Evolutionary conservation across 2,113 vertebrate genomes (phyloP), one percentile per base, ranked within the genome.

Genomic region (Alectura lathami): DNA sequence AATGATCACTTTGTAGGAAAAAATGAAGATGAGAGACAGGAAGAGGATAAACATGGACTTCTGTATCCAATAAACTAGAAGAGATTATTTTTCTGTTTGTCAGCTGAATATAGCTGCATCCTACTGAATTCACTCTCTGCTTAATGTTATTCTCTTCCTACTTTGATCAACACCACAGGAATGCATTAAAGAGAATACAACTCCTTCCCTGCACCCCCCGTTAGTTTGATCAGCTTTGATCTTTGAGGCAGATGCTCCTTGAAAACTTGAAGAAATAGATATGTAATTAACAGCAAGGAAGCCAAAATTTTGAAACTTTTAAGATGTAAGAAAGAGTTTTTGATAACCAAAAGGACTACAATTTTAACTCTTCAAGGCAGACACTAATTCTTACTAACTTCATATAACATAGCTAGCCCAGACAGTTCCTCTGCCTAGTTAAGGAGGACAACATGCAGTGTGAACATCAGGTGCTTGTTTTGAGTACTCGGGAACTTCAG

Each of bases 131-230:
- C 51, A 43, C 22, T 40, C 81, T 93, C 54, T 77, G 23, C 45
- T 78, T 77, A 70, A 68, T 72, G 72, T 36, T 67, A 83, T 74
- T 91, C 82, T 93, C 59, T n/a, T 36, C 20, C 15, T n/a, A 20
- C 72, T 96, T 93, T 86, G 79, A 95, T 96, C 87, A 88, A 83
- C 94, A 77, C 68, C 54, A 27, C 26, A 43, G 76, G 68, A 89
- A 89, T 23, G 5, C 59, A 36, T 36, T 30, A 29, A 59, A 62
- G 79, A 80, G 38, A 56, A 83, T 13, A 40, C 3, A 74, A 13
- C 26, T 57, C 47, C 70, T 69, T 83, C n/a, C 67, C 43, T 77
- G 81, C 56, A 82, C 20, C 54, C 20, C 29, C 50, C 80, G 30
- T n/a, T 74, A 74, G 30, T 74, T 51, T 60, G 26, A 67, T 90